A percentile compares a stretch with the other conserved stretches of the same genome.
Conservation (phyloP, 37 sponge, comb jelly and placozoan genomes). For the Lycopodina hypogea region DNA sequence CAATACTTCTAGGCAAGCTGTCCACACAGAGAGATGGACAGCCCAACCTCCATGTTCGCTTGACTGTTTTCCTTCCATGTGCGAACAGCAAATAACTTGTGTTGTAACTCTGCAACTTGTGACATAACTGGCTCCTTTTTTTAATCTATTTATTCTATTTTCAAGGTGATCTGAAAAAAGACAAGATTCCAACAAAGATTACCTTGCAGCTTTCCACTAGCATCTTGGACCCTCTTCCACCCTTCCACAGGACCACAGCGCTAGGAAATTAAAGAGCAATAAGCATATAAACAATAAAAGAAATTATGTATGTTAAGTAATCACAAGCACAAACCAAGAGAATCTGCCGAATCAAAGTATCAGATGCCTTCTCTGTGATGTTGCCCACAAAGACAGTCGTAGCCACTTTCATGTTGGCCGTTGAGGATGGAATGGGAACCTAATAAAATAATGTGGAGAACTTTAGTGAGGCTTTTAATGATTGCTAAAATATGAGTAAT, state of each 20-base stretch:
- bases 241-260: slow-evolving; percentile 87
- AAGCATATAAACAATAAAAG: slow-evolving; percentile 1
- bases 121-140: no score
- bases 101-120: no score
- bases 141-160: no score
- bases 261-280: slow-evolving; percentile 36
- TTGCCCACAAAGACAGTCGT: slow-evolving; percentile 98
- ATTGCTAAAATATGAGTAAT: not conserved
- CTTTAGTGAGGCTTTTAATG: not conserved
- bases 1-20: no score
- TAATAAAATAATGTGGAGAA: slow-evolving; percentile 1
- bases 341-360: slow-evolving; percentile 88
- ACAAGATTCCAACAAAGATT: not conserved
- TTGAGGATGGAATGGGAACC: slow-evolving; percentile 43
- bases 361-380: slow-evolving; percentile 89
- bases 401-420: slow-evolving; percentile 63
- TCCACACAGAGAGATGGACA: no score
- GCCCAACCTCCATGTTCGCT: no score
- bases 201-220: slow-evolving; percentile 95
- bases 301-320: not conserved
- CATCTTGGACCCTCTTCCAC: slow-evolving; percentile 99
- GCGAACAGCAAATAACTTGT: no score
- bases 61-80: no score
- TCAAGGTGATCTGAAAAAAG: not conserved
- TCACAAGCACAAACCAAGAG: slow-evolving; percentile 61